Evolutionary conservation across 2,888 invertebrate species (phyloP), one percentile per base, ranked within the genome.

Genomic region (Girardia tigrina): DNA sequence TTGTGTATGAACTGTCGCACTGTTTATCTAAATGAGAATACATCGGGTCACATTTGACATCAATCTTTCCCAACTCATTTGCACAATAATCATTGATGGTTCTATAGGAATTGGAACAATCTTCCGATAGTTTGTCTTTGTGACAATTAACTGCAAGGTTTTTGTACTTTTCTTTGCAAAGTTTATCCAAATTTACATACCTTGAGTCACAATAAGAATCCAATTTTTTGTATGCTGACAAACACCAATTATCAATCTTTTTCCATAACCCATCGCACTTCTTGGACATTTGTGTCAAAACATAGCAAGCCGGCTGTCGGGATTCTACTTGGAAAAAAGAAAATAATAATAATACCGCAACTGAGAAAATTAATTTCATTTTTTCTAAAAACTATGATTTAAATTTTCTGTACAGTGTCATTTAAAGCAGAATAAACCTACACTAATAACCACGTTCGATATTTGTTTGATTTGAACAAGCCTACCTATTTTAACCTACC

Each of bases 11-110:
- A n/a, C 23, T 4, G n/a, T 56, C 56, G 56, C 56, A 56, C 23
- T 56, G 56, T 56, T 56, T 56, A n/a, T 56, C 56, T 56, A 56
- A 56, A 56, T 56, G 4, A 4, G 56, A 8, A n/a, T 56, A 56
- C 56, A 56, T 56, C 4, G 56, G 56, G 56, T 56, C 56, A 56
- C 56, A 56, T 56, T 56, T 56, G 6, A 56, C 56, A n/a, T 56
- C 56, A 23, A 56, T 56, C n/a, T 56, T 56, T 4, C 23, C 56
- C 56, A 56, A 56, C n/a, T 56, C 56, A 56, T 16, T 56, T 8
- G 8, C 56, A n/a, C 56, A 56, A 56, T 56, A 56, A 12, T 56
- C 56, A 56, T 56, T 56, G n/a, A 23, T 56, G n/a, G 4, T 56
- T n/a, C 23, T 56, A n/a, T 56, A 56, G 4, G 56, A 56, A 8